A percentile compares a stretch with the other conserved stretches of the same genome.
Conservation (phyloP, 2,113 vertebrate genomes). For the Hippopotamus amphibius region DNA sequence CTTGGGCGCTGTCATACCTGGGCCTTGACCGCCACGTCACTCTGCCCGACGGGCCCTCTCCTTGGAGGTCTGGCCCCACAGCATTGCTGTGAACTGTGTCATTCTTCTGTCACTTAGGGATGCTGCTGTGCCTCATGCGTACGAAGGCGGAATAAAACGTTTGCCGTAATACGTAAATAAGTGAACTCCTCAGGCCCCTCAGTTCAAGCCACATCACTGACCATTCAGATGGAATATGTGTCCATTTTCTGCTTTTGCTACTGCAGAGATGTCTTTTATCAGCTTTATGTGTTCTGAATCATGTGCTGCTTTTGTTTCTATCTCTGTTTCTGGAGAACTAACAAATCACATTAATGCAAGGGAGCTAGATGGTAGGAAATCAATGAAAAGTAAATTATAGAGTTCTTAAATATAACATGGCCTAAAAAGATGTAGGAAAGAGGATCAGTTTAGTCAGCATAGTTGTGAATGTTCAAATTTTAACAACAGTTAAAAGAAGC, state of each 20-base stretch:
- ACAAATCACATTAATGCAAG: neutral
- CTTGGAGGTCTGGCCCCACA: neutral
- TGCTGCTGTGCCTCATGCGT: fast-evolving
- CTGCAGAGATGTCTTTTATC: neutral
- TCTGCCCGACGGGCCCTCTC: neutral
- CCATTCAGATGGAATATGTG: neutral
- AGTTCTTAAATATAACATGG: neutral
- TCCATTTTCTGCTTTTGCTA: neutral
- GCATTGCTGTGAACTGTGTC: neutral
- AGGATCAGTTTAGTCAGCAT: neutral
- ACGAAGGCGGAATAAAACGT: neutral
- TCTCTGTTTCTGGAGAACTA: neutral
- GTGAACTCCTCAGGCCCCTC: neutral
- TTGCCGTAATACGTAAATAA: fast-evolving
- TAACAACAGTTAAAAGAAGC: neutral
- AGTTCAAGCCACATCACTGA: neutral
- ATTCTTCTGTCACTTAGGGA: neutral
- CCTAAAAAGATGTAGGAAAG: neutral
- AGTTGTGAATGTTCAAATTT: neutral
- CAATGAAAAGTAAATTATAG: neutral
- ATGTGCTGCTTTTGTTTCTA: neutral
- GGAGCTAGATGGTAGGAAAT: neutral
- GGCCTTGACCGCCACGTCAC: neutral
- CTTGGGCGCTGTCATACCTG: neutral
- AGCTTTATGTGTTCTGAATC: neutral